These are phyloP conservation scores for Hypocryptadius cinnamomeus DNA, from an alignment of 2,113 vertebrate species.

Conservation along the genomic window DNA sequence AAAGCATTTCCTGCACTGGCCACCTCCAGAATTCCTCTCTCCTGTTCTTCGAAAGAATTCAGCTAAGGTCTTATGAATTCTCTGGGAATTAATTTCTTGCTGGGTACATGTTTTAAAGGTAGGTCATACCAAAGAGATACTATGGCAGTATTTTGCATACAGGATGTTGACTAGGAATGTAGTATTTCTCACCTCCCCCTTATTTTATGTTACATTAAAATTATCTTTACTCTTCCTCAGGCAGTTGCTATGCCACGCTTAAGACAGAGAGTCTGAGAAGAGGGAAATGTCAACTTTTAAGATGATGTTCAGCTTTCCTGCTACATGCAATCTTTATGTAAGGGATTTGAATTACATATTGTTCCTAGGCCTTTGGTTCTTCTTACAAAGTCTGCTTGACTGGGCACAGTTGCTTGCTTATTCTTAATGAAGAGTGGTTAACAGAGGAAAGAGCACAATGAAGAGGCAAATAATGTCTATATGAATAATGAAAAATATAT, in stretches of 20 bases:
- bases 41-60: constrained; percentile 20
- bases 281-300: constrained; percentile 46
- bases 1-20: not conserved
- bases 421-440: constrained; percentile 37
- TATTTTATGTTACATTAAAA: constrained; percentile 45
- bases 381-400: constrained; percentile 14
- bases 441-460: constrained; percentile 13
- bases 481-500: constrained; percentile 1
- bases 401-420: constrained; percentile 24
- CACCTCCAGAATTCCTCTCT: not conserved
- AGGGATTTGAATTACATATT: constrained; percentile 13
- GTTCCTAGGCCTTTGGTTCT: not conserved
- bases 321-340: constrained; percentile 19
- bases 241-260: constrained; percentile 35
- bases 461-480: not conserved
- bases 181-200: constrained; percentile 58
- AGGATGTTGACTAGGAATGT: constrained; percentile 42
- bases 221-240: constrained; percentile 50
- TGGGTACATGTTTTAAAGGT: constrained; percentile 39
- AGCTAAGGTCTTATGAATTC: not conserved
- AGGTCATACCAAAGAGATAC: constrained; percentile 29
- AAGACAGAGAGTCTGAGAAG: constrained; percentile 8
- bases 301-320: constrained; percentile 31
- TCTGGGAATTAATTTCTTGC: not conserved
- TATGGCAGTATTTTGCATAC: not conserved